phyloP scores from a whole-genome alignment of 2,113 vertebrate species.

The Tragelaphus strepsiceros region DNA sequence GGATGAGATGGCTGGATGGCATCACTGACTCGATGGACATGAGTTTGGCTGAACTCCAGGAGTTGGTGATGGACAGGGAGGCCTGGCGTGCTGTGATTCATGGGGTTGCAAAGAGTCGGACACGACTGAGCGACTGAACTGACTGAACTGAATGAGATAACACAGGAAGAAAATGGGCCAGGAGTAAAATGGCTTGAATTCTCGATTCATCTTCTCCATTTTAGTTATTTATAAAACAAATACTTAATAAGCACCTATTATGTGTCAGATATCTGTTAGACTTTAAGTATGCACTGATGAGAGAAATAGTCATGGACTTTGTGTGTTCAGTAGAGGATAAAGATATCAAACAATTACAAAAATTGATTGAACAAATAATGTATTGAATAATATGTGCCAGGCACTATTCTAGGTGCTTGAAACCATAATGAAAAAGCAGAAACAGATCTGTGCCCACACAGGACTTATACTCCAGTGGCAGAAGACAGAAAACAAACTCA shows the following conservation, averaged over 20 bases:
- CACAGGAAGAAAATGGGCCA: neutral
- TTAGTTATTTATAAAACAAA: neutral
- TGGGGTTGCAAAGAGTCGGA: neutral
- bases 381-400: neutral
- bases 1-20: too few species aligned
- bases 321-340: neutral
- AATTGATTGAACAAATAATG: neutral
- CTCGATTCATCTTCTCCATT: neutral
- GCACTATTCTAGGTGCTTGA: neutral
- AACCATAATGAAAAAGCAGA: neutral
- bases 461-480: neutral
- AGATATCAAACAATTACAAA: neutral
- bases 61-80: neutral
- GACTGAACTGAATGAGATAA: neutral
- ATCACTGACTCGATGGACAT: too few species aligned
- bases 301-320: neutral
- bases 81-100: accelerated
- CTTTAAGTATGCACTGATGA: neutral
- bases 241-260: neutral
- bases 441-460: neutral
- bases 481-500: neutral
- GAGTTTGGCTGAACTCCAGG: too few species aligned
- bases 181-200: neutral
- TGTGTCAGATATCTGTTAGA: neutral
- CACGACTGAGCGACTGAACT: neutral